Percentiles rank a stretch among this genome's conserved stretches.
Conservation (phyloP, 2,113 vertebrate species). For the Struthidea cinerea region DNA sequence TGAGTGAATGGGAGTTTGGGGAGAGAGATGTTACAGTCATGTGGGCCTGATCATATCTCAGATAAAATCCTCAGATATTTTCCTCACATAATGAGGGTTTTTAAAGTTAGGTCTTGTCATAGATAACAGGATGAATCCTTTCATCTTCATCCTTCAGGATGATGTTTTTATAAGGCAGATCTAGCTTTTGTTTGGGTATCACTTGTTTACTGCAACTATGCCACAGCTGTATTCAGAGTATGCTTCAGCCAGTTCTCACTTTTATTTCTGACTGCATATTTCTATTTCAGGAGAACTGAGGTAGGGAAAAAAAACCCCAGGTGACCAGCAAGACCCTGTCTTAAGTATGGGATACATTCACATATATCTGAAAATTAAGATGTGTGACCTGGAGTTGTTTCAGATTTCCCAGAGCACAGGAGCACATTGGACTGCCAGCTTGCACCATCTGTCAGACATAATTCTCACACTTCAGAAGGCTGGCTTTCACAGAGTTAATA, state of each 20-base stretch:
- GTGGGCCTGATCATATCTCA: background rate
- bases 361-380: background rate
- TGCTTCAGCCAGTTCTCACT: background rate
- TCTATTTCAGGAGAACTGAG: background rate
- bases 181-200: background rate
- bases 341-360: background rate
- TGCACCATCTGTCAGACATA: conserved; percentile 16
- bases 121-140: background rate
- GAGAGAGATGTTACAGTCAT: background rate
- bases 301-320: background rate
- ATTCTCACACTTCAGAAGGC: conserved; percentile 22
- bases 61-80: background rate
- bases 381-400: background rate
- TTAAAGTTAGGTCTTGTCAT: background rate
- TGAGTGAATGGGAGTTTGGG: background rate
- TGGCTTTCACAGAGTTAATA: conserved; percentile 15
- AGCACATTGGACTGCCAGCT: background rate
- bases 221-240: background rate
- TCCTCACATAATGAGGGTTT: background rate
- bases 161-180: background rate
- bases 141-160: background rate
- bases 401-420: background rate
- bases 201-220: background rate
- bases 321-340: background rate
- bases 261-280: background rate